These are phyloP conservation scores for Bufo gargarizans DNA, from an alignment of 2,113 vertebrate genomes.

Conservation along the genomic window DNA sequence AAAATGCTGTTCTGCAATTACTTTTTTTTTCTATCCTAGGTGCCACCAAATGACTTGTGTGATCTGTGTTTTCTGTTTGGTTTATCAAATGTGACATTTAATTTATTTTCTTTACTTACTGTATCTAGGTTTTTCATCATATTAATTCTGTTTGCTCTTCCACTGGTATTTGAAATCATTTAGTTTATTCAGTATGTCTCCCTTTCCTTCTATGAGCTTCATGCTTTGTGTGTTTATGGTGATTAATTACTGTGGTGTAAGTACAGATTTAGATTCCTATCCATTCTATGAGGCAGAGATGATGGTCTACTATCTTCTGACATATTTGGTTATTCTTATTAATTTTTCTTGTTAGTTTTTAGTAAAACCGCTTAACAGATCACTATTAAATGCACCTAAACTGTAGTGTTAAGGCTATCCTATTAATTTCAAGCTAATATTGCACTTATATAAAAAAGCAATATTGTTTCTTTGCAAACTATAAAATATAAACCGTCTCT, in stretches of 20 bases:
- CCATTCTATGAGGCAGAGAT: background rate
- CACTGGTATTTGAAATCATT: slow-evolving; percentile 27
- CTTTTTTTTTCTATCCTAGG: background rate
- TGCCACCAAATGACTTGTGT: slow-evolving; percentile 5
- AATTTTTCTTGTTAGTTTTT: no score
- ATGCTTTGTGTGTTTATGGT: background rate
- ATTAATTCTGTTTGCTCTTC: slow-evolving; percentile 46
- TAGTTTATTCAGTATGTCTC: slow-evolving; percentile 39
- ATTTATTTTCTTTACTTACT: slow-evolving; percentile 41
- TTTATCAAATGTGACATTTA: slow-evolving; percentile 42
- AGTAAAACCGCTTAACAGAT: no score
- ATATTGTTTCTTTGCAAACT: no score
- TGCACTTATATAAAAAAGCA: no score
- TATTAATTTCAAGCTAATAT: no score
- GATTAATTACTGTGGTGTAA: slow-evolving; percentile 4
- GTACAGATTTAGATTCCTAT: background rate
- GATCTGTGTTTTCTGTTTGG: slow-evolving; percentile 30
- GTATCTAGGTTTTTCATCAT: slow-evolving; percentile 19
- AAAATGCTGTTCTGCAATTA: background rate
- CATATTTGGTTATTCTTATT: background rate
- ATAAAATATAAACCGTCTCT: no score
- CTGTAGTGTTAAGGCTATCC: no score
- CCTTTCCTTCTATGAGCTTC: slow-evolving; percentile 19
- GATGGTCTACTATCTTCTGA: background rate
- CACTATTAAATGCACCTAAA: no score